phyloP scores from a whole-genome alignment of 1,140 invertebrate species.

The Argopecten irradians region DNA sequence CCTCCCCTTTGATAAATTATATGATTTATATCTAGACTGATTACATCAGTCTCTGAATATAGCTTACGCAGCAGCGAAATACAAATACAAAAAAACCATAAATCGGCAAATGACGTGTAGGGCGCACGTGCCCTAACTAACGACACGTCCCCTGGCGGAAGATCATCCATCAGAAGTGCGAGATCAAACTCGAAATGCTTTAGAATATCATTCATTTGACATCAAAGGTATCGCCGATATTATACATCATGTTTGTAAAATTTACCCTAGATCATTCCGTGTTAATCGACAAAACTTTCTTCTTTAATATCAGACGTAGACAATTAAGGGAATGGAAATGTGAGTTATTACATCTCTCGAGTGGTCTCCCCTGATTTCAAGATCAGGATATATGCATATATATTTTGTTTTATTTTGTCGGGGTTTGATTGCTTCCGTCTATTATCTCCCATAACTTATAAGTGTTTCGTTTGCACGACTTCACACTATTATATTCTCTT shows the following conservation, averaged over 20 bases:
- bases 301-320: slow-evolving; percentile 22
- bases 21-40: neutral
- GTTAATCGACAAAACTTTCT: neutral
- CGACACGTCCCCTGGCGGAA: neutral
- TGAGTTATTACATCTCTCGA: neutral
- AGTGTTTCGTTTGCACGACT: neutral
- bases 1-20: slow-evolving; percentile 10
- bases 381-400: neutral
- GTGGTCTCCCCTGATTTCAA: neutral
- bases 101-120: neutral
- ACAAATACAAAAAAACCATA: neutral
- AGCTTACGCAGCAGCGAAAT: neutral
- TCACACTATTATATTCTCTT: neutral
- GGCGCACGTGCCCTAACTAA: neutral
- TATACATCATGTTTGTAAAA: neutral
- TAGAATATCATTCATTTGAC: neutral
- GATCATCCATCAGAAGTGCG: neutral
- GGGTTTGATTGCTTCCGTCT: neutral
- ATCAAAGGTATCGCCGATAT: neutral
- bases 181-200: neutral
- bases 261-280: neutral
- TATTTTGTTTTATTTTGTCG: neutral
- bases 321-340: neutral
- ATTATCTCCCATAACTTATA: neutral
- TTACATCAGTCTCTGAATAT: neutral